Evolutionary conservation across 2,888 invertebrate genomes (phyloP), one percentile per base, ranked within the genome.

Genomic region (Hydrotaea diabolus): DNA sequence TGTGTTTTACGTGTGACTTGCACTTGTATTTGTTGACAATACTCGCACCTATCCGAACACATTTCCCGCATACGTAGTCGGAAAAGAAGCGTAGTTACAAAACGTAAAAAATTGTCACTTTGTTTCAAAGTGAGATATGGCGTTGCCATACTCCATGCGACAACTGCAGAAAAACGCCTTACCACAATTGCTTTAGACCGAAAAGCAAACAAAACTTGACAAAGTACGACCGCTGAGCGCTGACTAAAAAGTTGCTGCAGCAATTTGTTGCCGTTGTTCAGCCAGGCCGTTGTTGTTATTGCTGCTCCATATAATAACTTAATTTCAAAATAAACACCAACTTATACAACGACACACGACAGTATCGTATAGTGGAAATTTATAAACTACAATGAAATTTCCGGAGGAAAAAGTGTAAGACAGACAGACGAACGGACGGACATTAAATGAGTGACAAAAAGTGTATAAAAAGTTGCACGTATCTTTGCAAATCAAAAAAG

Each of bases 231-330:
- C 43, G n/a, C n/a, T n/a, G n/a, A 13, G 49, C n/a, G 23, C 8
- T 69, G 21, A 19, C 43, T 69, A 43, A 69, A 69, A 69, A 69
- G 46, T 69, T 69, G 69, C 69, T 31, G 7, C 31, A 31, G 7
- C 7, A 69, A n/a, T n/a, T 1, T 59, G 43, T 46, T 69, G 23
- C 23, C 46, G 19, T 69, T 39, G 36, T 66, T 66, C 31, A 4
- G 39, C 19, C 19, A 31, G 39, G 59, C 26, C 3, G 26, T 59
- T 26, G 49, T 59, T 31, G n/a, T n/a, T n/a, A n/a, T n/a, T n/a
- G n/a, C n/a, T n/a, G n/a, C n/a, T n/a, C 2, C 59, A 26, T 69
- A 15, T 69, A 69, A 69, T 69, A 69, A 69, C 69, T 69, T 46
- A 69, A 69, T 69, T 69, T 69, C 19, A 69, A 69, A 69, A 46